A percentile compares a stretch with the other conserved stretches of the same genome.
Evolutionary conservation across 1,140 invertebrate genomes (phyloP).

Genomic region (Rhagoletis pomonella): DNA sequence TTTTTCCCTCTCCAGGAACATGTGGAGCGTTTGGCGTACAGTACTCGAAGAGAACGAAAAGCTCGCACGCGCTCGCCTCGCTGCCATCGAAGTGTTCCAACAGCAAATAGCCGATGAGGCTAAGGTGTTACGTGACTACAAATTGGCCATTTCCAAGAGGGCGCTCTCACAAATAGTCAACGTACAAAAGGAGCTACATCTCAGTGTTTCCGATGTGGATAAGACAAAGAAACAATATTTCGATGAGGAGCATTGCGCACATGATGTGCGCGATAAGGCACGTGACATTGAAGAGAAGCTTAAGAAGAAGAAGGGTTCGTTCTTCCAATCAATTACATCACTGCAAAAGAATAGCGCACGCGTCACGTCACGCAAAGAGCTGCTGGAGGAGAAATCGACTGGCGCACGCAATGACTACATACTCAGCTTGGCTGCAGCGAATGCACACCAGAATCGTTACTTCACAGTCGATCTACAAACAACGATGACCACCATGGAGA

Average conservation of each 20-base stretch:
- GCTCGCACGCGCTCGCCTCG: slow-evolving; percentile 89
- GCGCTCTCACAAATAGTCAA: slow-evolving; percentile 88
- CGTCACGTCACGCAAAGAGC: slow-evolving; percentile 92
- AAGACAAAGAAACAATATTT: slow-evolving; percentile 96
- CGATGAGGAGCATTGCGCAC: slow-evolving; percentile 95
- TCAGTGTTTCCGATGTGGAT: slow-evolving; percentile 91
- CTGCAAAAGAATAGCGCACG: slow-evolving; percentile 97
- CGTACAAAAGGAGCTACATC: slow-evolving; percentile 93
- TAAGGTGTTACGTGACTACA: slow-evolving; percentile 88
- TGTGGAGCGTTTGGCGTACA: slow-evolving; percentile 96
- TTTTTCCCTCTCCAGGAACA: slow-evolving; percentile 83
- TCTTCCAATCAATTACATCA: slow-evolving; percentile 96
- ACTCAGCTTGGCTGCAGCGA: slow-evolving; percentile 91
- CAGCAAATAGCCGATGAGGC: slow-evolving; percentile 95
- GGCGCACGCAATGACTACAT: slow-evolving; percentile 96
- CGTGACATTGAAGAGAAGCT: slow-evolving; percentile 97
- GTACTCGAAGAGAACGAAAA: slow-evolving; percentile 97
- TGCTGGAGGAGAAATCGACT: slow-evolving; percentile 94
- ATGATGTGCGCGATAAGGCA: slow-evolving; percentile 95
- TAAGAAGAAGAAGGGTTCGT: slow-evolving; percentile 96
- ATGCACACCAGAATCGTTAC: slow-evolving; percentile 95
- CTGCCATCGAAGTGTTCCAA: slow-evolving; percentile 94
- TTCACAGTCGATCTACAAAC: slow-evolving; percentile 93
- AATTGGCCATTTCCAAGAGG: slow-evolving; percentile 91
- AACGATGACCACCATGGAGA: slow-evolving; percentile 90